These are phyloP conservation scores for Platichthys stellatus DNA, from an alignment of 2,113 vertebrate genomes.

Conservation along the genomic window DNA sequence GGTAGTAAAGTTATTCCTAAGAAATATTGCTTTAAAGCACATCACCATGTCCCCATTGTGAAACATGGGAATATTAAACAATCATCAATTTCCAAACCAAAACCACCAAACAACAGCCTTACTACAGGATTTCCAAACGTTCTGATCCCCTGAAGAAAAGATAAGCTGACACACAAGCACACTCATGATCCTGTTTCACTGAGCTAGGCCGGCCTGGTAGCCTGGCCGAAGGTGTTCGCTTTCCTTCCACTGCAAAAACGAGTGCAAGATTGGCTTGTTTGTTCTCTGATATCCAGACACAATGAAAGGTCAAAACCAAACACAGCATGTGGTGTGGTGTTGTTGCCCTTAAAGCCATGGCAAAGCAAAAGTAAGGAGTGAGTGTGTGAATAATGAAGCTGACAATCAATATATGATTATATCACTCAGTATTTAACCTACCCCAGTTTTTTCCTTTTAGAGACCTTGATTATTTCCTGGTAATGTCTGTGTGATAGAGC, in stretches of 20 bases:
- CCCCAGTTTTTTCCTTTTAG: too few relatives aligned
- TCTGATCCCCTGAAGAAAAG: constrained; percentile 4
- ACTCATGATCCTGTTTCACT: constrained; percentile 60
- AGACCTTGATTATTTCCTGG: too few relatives aligned
- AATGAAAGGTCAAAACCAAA: constrained; percentile 39
- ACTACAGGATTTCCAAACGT: background rate
- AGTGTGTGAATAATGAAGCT: too few relatives aligned
- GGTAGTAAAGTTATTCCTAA: background rate
- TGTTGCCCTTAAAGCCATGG: background rate
- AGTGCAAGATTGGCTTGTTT: constrained; percentile 46
- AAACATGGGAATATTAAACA: background rate
- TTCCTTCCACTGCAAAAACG: constrained; percentile 45
- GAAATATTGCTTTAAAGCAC: background rate
- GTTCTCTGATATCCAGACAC: constrained; percentile 37
- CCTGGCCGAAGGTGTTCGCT: constrained; percentile 47
- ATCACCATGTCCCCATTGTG: too few relatives aligned
- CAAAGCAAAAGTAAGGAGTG: background rate
- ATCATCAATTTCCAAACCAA: background rate
- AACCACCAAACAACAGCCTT: background rate
- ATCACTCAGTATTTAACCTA: too few relatives aligned
- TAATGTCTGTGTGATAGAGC: too few relatives aligned
- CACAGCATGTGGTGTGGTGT: background rate
- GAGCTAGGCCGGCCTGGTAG: constrained; percentile 27
- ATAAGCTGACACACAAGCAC: constrained; percentile 43
- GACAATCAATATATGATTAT: too few relatives aligned